phyloP scores from a whole-genome alignment of 2,797 vertebrate genomes.

The Caiman crocodilus region DNA sequence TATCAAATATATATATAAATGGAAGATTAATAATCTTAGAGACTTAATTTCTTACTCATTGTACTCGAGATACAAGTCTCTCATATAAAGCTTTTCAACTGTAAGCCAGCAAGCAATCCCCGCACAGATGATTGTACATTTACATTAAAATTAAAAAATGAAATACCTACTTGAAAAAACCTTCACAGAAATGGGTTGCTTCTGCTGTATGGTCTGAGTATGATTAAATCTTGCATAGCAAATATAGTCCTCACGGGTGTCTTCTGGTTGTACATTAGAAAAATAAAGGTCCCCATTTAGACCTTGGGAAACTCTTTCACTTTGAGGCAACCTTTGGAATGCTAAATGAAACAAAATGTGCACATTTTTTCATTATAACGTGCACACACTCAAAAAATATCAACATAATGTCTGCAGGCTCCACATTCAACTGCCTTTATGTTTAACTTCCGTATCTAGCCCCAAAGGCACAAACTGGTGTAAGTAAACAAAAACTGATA shows the following conservation, averaged over 20 bases:
- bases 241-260: slow-evolving; percentile 95
- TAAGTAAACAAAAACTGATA: no score
- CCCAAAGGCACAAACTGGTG: no score
- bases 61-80: background rate
- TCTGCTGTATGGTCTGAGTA: slow-evolving; percentile 99
- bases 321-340: slow-evolving; percentile 94
- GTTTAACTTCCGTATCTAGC: no score
- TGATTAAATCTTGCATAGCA: slow-evolving; percentile 98
- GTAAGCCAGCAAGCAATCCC: background rate
- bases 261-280: slow-evolving; percentile 91
- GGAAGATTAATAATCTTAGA: background rate
- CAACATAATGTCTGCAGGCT: background rate
- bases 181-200: slow-evolving; percentile 95
- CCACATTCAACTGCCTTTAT: background rate
- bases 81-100: background rate
- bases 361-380: background rate
- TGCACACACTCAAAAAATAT: background rate
- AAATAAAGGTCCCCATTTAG: slow-evolving; percentile 98
- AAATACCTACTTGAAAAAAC: slow-evolving; percentile 92
- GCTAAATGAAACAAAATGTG: slow-evolving; percentile 79
- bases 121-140: no score
- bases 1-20: no score
- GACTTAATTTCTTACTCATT: slow-evolving; percentile 3
- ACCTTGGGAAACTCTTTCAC: slow-evolving; percentile 93
- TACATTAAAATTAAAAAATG: background rate